Percentiles rank a stretch among this genome's conserved stretches.
These are phyloP conservation scores for Acleris holmiana DNA, from an alignment of 2,888 invertebrate species.

Conservation along the genomic window DNA sequence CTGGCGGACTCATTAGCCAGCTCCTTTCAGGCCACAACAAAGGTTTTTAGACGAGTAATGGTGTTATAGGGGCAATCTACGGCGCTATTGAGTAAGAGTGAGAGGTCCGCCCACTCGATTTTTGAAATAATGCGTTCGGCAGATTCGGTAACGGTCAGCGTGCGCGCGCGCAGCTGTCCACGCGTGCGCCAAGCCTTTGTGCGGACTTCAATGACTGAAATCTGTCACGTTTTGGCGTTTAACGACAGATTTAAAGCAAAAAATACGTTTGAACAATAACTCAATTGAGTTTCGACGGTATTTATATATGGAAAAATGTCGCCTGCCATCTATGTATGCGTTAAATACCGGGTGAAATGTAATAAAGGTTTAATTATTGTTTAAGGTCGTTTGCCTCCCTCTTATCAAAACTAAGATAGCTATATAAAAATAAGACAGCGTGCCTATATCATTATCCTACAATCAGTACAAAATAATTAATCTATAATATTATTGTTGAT, in stretches of 20 bases:
- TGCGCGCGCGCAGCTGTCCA: conserved; percentile 20
- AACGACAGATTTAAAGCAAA: conserved; percentile 1
- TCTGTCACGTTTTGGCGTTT: conserved; percentile 18
- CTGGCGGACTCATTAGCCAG: background rate
- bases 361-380: too few species aligned
- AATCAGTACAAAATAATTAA: too few species aligned
- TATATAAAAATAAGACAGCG: too few species aligned
- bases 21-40: background rate
- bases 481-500: too few species aligned
- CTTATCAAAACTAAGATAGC: too few species aligned
- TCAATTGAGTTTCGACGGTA: too few species aligned
- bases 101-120: conserved; percentile 27
- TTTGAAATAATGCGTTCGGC: conserved; percentile 6
- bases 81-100: conserved; percentile 11
- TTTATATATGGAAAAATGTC: too few species aligned
- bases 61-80: conserved; percentile 21
- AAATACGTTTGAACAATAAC: too few species aligned
- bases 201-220: conserved; percentile 12
- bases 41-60: background rate
- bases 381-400: too few species aligned
- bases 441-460: too few species aligned
- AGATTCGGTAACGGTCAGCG: conserved; percentile 6
- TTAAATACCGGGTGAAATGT: too few species aligned
- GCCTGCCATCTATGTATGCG: too few species aligned
- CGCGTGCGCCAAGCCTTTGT: conserved; percentile 8